phyloP scores from a whole-genome alignment of 92 coral and sea anemone genomes.

The Epizoanthus rinbou region DNA sequence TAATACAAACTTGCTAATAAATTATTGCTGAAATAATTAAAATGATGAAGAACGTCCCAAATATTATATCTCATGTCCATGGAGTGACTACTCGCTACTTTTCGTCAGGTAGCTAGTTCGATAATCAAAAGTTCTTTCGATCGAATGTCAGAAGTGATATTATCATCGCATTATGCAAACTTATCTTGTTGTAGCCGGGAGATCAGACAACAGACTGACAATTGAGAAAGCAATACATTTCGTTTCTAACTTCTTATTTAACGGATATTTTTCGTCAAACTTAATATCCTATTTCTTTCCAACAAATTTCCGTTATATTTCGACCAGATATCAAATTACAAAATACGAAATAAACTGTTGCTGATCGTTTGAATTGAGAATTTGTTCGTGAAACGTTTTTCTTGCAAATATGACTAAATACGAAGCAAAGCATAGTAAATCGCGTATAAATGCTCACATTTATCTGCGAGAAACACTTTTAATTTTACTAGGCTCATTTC shows the following conservation, averaged over 20 bases:
- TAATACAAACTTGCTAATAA: background rate
- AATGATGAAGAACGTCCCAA: no score
- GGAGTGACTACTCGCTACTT: no score
- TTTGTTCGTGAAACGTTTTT: background rate
- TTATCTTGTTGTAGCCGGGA: no score
- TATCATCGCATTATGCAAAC: no score
- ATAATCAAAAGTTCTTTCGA: no score
- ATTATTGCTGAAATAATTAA: background rate
- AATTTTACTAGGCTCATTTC: no score
- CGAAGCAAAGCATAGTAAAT: background rate
- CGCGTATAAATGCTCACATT: background rate
- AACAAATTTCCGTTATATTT: background rate
- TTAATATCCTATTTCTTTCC: background rate
- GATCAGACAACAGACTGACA: background rate
- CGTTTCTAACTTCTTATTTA: background rate
- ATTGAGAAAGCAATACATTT: background rate
- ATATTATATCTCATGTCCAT: no score
- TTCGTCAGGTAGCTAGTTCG: no score
- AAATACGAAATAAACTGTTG: background rate
- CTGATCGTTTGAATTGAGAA: background rate
- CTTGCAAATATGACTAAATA: background rate
- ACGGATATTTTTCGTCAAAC: background rate
- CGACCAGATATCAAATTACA: constrained; percentile 2
- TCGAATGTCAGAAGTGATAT: no score
- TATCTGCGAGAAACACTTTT: no score